A percentile compares a stretch with the other conserved stretches of the same genome.
phyloP scores from a whole-genome alignment of 1,140 invertebrate genomes.

The Danaus melanippus region DNA sequence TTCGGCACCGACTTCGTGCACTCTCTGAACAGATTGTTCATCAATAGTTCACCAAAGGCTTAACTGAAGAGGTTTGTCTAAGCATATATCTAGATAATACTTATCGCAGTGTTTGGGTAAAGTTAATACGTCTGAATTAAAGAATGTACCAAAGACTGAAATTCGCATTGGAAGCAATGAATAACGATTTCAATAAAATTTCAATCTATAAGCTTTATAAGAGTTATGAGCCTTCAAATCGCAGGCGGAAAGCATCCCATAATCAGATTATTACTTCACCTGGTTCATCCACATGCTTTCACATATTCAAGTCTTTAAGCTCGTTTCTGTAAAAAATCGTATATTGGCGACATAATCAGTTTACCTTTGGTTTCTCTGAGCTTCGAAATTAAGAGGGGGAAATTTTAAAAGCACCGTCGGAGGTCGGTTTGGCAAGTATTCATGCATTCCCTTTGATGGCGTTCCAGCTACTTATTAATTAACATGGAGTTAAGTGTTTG shows the following conservation, averaged over 20 bases:
- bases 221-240: background rate
- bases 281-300: constrained; percentile 10
- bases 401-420: constrained; percentile 66
- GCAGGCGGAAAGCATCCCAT: background rate
- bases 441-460: constrained; percentile 70
- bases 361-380: constrained; percentile 67
- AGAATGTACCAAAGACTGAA: too few species aligned
- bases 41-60: background rate
- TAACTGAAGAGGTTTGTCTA: too few species aligned
- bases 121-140: too few species aligned
- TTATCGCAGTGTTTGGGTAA: too few species aligned
- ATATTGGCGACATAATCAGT: constrained; percentile 65
- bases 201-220: too few species aligned
- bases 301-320: constrained; percentile 30
- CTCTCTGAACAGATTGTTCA: constrained; percentile 8
- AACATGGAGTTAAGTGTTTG: constrained; percentile 70
- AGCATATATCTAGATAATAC: too few species aligned
- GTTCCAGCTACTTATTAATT: constrained; percentile 68
- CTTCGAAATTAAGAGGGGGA: constrained; percentile 62
- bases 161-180: too few species aligned
- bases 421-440: constrained; percentile 66
- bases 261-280: constrained; percentile 9
- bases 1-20: constrained; percentile 21
- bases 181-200: too few species aligned
- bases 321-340: constrained; percentile 48